These are phyloP conservation scores for Pteria penguin DNA, from an alignment of 2,888 invertebrate species.

Conservation along the genomic window DNA sequence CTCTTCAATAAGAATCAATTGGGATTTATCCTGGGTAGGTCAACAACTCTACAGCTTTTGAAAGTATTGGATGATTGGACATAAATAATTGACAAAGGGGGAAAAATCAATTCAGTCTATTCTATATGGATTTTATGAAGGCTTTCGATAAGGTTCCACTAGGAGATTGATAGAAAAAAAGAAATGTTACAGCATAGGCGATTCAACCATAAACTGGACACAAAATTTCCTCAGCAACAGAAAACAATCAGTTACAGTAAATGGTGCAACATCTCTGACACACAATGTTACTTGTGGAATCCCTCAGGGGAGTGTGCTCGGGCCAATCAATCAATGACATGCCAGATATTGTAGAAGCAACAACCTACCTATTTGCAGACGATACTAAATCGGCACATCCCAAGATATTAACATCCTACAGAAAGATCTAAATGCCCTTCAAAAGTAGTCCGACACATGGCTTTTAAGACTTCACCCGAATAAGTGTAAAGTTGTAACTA, in stretches of 20 bases:
- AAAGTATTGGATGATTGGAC: constrained; percentile 32
- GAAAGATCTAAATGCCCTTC: not conserved
- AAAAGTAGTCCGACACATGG: not conserved
- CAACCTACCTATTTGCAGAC: not conserved
- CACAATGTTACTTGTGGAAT: not conserved
- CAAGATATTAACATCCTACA: not conserved
- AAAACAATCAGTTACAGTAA: not conserved
- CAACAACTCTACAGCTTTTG: constrained; percentile 28
- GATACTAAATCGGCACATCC: not conserved
- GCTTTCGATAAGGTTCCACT: constrained; percentile 33
- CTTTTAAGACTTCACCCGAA: not conserved
- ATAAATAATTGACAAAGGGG: constrained; percentile 7
- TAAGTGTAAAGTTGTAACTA: not conserved
- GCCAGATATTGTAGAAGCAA: not conserved
- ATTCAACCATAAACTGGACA: not conserved
- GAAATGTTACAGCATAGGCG: not conserved
- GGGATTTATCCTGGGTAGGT: constrained; percentile 31
- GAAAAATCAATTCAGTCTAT: constrained; percentile 8
- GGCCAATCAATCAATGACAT: not conserved
- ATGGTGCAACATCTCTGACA: not conserved
- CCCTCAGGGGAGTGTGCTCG: not conserved
- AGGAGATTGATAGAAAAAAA: constrained; percentile 8
- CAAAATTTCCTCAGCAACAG: constrained; percentile 4
- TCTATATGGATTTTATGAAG: constrained; percentile 29
- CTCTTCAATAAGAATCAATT: constrained; percentile 20